These are phyloP conservation scores for Oplegnathus fasciatus DNA, from an alignment of 2,113 vertebrate genomes.

Conservation along the genomic window DNA sequence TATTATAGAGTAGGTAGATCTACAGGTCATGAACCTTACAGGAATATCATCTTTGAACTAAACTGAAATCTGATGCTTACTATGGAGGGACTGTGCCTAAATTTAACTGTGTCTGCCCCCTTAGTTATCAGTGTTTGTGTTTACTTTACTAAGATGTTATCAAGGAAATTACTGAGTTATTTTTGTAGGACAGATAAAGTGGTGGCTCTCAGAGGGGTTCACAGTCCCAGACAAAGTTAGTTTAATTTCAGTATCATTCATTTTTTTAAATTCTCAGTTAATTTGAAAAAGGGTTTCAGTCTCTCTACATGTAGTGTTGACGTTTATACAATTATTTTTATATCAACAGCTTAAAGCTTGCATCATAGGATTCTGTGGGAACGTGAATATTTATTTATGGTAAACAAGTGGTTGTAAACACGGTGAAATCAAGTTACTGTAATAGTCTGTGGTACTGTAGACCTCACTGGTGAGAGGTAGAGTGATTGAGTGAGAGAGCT, in stretches of 20 bases:
- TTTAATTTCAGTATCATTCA: neutral
- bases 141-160: conserved; percentile 41
- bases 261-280: too few relatives aligned
- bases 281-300: neutral
- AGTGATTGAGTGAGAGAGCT: conserved; percentile 38
- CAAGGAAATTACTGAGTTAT: conserved; percentile 21
- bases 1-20: too few relatives aligned
- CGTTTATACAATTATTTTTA: neutral
- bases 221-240: neutral
- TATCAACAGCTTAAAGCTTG: conserved; percentile 1
- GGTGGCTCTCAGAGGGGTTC: neutral
- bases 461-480: conserved; percentile 17
- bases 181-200: neutral
- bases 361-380: neutral
- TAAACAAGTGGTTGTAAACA: conserved; percentile 11
- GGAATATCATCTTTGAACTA: neutral
- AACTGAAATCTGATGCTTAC: neutral
- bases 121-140: conserved; percentile 27
- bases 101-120: neutral
- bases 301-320: neutral
- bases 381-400: neutral
- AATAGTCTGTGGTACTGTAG: neutral
- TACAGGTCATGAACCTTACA: neutral
- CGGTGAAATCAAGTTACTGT: neutral
- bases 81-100: neutral